Percentiles rank a stretch among this genome's conserved stretches.
Conservation (phyloP, 2,797 vertebrate genomes). For the Otolemur crassicaudatus region DNA sequence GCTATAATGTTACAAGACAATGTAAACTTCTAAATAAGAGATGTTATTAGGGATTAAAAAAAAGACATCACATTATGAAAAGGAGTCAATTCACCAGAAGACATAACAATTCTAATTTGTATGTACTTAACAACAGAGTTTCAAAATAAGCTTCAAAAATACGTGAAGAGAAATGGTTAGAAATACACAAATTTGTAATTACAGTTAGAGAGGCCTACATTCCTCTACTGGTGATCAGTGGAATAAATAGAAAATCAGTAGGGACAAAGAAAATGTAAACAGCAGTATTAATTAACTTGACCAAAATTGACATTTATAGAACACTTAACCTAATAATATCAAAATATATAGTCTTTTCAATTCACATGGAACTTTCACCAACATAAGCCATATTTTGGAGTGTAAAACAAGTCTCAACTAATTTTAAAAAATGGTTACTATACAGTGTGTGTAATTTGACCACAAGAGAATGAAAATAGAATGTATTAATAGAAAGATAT, state of each 20-base stretch:
- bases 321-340: not conserved
- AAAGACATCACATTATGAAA: not conserved
- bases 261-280: not conserved
- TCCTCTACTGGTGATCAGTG: not conserved
- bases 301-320: not conserved
- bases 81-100: not conserved
- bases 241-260: not conserved
- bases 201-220: not conserved
- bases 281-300: not conserved
- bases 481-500: conserved; percentile 1
- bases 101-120: not conserved
- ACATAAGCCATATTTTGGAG: not conserved
- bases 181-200: not conserved
- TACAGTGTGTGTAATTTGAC: not conserved
- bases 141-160: conserved; percentile 8
- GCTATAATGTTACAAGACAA: not conserved
- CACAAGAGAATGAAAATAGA: not conserved
- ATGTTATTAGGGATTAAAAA: not conserved
- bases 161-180: not conserved
- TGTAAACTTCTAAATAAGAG: not conserved
- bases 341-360: not conserved
- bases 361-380: not conserved
- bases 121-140: not conserved
- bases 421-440: not conserved
- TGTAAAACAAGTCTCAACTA: not conserved